Base-by-base conservation (phyloP, 2,888 invertebrate genomes). In the Cheiracanthium punctorium region DNA sequence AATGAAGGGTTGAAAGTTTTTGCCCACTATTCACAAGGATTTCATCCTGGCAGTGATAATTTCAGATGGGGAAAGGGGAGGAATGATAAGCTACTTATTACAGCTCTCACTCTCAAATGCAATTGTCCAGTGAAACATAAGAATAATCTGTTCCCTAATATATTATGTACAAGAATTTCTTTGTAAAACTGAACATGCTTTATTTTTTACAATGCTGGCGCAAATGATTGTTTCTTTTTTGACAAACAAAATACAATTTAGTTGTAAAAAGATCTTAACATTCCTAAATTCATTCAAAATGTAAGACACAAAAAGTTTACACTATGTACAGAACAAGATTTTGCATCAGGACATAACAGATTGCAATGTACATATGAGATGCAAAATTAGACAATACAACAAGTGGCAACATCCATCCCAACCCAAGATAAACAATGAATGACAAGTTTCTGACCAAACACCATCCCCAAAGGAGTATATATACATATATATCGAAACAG, bases 21-120 rank as follows among this genome's bases (percentile, higher is more conserved):
- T 65, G 58, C 75, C 64, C 30, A 74, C 12, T 76, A 81, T 80
- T 80, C 65, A 76, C 80, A 80, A 80, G 67, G 30, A 69, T 20
- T 82, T 65, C 65, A 86, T 86, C 86, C 86, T 80, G 86, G 80
- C 86, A 86, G 86, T 86, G 86, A 80, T 77, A 73, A 70, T 76
- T 70, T 75, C 69, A 76, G 29, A 79, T 81, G 69, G 41, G 48
- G 30, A 73, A 30, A 41, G 30, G 28, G n/a, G 2, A 14, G 67
- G 80, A 79, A 77, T 69, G 28, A 43, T 30, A 65, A 71, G 80
- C 80, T 80, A 86, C 64, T 75, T 41, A 74, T 79, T 71, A 80
- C 71, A 80, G 72, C 58, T 80, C 73, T 80, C 76, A 81, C 29
- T 85, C 76, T 67, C 77, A 74, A 48, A 74, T 80, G 85, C 43